Base-by-base conservation (phyloP, 2,113 vertebrate genomes). In the Hystrix brachyura region DNA sequence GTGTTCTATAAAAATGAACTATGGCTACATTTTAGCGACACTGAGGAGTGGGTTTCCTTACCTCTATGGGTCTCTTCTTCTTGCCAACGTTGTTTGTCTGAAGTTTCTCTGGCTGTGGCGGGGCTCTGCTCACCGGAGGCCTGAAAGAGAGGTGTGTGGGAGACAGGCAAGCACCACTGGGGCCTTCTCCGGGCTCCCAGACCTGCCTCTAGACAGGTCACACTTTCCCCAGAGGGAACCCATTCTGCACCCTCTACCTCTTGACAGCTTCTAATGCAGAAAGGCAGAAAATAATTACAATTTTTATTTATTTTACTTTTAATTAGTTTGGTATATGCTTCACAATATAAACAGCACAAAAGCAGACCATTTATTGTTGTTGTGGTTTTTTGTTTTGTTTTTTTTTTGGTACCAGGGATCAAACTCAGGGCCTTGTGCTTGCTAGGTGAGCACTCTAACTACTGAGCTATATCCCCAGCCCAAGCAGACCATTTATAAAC, bases 1-100 rank as follows among this genome's bases (percentile, higher is more conserved):
- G 18, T 62, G 15, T 87, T 94, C 94, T 67, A 79, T 25, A 87
- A 29, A 82, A 72, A 92, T 5, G 15, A 80, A 71, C 57, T 80
- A 80, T 69, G 87, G 87, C 62, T 6, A 14, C 74, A 3, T 55
- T 94, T 69, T 53, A 74, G 65, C 6, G 74, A 6, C n/a, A 72
- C 0, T 2, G 1, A 78, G 43, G 23, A 67, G 15, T 34, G 10
- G 15, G 9, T n/a, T 95, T 91, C 55, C 98, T 99, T 98, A 99
- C 99, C 99, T 99, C 99, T 79, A 99, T 99, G 14, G 99, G 99
- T 97, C 99, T 99, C 98, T 99, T 99, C 98, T 99, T 99, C 98
- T 99, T 99, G 88, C 99, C 99, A 17, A 99, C 99, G 12, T 99
- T 99, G 96, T 99, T 99, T 93, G 99, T 99, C 98, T 99, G 99